phyloP scores from a whole-genome alignment of 2,888 invertebrate species.

The Lamellibrachia satsuma region DNA sequence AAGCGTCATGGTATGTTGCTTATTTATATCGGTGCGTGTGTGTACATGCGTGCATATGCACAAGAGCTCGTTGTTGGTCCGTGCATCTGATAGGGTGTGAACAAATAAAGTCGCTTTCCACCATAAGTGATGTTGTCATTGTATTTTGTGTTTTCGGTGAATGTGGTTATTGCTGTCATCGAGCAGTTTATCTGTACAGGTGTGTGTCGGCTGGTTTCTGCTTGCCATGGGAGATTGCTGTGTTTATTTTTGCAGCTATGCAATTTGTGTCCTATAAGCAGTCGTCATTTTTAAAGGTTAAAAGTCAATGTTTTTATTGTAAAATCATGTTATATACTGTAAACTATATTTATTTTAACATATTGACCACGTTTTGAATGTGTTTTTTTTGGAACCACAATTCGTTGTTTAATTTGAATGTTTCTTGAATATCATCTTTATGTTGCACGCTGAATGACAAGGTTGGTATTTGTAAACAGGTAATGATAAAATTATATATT shows the following conservation, averaged over 20 bases:
- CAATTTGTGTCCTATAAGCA: background rate
- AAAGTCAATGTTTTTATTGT: no score
- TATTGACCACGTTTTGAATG: no score
- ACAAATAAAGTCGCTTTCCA: background rate
- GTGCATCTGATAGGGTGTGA: background rate
- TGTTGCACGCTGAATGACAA: no score
- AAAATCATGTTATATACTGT: no score
- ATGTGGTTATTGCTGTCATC: background rate
- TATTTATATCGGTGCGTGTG: background rate
- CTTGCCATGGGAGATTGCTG: background rate
- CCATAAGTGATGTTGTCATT: constrained; percentile 1
- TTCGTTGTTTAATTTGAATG: no score
- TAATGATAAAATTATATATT: no score
- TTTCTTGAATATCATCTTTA: no score
- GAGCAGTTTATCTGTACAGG: background rate
- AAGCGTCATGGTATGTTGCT: background rate
- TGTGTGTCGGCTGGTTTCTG: background rate
- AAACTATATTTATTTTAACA: no score
- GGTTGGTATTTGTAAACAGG: no score
- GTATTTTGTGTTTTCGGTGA: background rate
- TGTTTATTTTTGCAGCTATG: background rate
- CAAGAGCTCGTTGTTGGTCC: background rate
- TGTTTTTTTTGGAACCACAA: no score
- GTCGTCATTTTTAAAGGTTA: no score
- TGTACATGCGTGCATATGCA: background rate